Conservation (phyloP, 1,140 invertebrate species). For the Ceratina australensis region DNA sequence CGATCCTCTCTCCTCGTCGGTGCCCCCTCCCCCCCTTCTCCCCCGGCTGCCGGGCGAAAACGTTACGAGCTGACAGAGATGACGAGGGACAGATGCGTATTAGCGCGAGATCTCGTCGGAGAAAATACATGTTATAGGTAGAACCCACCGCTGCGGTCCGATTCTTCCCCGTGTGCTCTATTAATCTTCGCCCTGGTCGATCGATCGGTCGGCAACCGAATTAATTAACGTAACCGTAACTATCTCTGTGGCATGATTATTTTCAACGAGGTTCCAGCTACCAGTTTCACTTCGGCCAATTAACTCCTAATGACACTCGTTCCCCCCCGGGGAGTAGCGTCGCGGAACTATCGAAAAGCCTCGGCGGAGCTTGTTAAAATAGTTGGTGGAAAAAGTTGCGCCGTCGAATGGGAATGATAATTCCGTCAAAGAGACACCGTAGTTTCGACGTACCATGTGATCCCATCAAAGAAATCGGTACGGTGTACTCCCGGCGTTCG, state of each 20-base stretch:
- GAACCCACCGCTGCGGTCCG: not conserved
- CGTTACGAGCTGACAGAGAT: constrained; percentile 10
- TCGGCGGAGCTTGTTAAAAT: not conserved
- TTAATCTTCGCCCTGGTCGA: not conserved
- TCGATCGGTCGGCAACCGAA: not conserved
- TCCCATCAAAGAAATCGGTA: constrained; percentile 15
- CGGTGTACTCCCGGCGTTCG: constrained; percentile 10
- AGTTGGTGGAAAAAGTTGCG: not conserved
- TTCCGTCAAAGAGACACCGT: not conserved
- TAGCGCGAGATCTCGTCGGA: constrained; percentile 5
- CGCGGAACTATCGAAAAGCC: not conserved
- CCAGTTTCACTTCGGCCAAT: constrained; percentile 7
- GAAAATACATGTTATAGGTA: not conserved
- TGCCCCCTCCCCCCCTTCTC: too few species aligned
- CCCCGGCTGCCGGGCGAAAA: too few species aligned
- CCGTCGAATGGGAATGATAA: not conserved
- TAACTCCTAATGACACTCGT: constrained; percentile 4
- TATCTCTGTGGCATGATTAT: constrained; percentile 1
- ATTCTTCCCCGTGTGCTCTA: not conserved
- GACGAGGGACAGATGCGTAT: not conserved
- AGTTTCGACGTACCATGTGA: not conserved
- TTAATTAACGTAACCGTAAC: constrained; percentile 14
- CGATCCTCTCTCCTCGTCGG: constrained; percentile 48
- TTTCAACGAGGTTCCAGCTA: not conserved
- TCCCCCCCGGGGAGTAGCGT: not conserved